Base-by-base conservation (phyloP, 1,140 invertebrate species). In the Drepana arcuata region DNA sequence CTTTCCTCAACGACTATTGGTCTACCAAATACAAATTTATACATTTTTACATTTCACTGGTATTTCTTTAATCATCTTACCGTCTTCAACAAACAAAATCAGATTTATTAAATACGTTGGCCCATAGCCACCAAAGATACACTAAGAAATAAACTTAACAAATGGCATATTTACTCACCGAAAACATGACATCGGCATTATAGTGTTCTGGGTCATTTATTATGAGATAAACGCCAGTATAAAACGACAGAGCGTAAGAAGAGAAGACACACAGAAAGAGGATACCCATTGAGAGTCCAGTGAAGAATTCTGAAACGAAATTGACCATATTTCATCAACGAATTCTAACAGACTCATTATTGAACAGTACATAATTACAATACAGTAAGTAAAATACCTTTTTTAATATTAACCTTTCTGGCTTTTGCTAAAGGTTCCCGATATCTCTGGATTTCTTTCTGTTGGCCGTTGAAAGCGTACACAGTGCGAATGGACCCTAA, bases 401-500 rank as follows among this genome's bases (percentile, higher is more conserved):
- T 84, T 64, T 86, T 89, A 0, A 90, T 87, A 24, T 90, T 90
- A 27, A 88, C 84, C 5, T 84, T 79, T 43, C 85, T 84, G 2
- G 90, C 91, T 23, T 69, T 57, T 3, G 81, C 46, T 5, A 93
- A 75, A 42, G 87, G 86, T 2, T 69, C 51, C 21, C 85, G 79
- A 56, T 92, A 93, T 60, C 90, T 84, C 11, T 78, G 49, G 1
- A 88, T 70, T 81, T 93, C 93, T 53, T 87, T 88, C 14, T 83
- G 43, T 66, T 94, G 90, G 2, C 92, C 93, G 38, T 90, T 90
- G 51, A 94, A 93, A 0, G 92, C 89, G 9, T 89, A 86, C 1
- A 95, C 92, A 0, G 93, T 95, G 27, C 89, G 82, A 11, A 95
- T 88, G 1, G 88, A 85, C 14, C 86, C 86, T 2, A 95, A 68